phyloP scores from a whole-genome alignment of 1,140 invertebrate genomes.

The Spodoptera frugiperda region DNA sequence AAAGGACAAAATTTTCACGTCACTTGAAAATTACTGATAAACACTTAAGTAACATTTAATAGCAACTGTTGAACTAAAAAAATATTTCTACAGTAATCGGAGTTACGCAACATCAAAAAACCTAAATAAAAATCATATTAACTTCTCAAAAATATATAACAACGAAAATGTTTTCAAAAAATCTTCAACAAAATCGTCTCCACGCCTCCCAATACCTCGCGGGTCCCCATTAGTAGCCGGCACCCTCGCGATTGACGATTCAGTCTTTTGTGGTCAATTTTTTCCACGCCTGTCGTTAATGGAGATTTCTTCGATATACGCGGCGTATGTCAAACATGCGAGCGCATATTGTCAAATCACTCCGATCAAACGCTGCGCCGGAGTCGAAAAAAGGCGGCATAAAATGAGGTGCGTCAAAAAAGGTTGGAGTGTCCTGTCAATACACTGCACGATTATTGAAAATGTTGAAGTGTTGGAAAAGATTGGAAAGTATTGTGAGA shows the following conservation, averaged over 20 bases:
- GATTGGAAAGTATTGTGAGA: slow-evolving; percentile 25
- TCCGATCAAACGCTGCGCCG: slow-evolving; percentile 70
- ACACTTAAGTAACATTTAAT: too few relatives aligned
- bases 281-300: slow-evolving; percentile 78
- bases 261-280: slow-evolving; percentile 74
- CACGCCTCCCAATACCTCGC: slow-evolving; percentile 47
- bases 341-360: slow-evolving; percentile 76
- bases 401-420: slow-evolving; percentile 41
- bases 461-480: slow-evolving; percentile 42
- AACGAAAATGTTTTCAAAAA: not conserved
- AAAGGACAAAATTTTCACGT: too few relatives aligned
- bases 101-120: too few relatives aligned
- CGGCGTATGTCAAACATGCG: slow-evolving; percentile 70
- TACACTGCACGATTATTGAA: slow-evolving; percentile 57
- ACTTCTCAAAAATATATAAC: not conserved
- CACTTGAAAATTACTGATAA: too few relatives aligned
- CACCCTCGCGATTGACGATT: slow-evolving; percentile 80
- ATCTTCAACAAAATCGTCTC: slow-evolving; percentile 49
- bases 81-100: too few relatives aligned
- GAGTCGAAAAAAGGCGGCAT: slow-evolving; percentile 48
- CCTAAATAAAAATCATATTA: too few relatives aligned
- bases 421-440: slow-evolving; percentile 64
- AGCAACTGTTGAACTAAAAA: too few relatives aligned
- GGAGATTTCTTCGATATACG: slow-evolving; percentile 72
- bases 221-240: slow-evolving; percentile 77